Conservation (phyloP, 2,113 vertebrate species). For the Azemiops feae region DNA sequence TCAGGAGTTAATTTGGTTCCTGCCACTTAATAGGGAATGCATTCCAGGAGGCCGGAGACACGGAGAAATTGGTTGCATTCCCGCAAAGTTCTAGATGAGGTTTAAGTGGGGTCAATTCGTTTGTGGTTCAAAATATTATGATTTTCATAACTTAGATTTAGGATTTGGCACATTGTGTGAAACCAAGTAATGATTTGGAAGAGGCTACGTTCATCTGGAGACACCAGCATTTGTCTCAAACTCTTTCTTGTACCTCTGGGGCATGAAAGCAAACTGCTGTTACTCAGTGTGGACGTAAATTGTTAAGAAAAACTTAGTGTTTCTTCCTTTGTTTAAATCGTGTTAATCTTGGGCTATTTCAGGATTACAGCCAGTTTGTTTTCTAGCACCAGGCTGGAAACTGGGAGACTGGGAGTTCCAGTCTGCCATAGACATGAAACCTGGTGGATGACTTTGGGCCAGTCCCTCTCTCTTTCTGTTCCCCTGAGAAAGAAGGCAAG, state of each 20-base stretch:
- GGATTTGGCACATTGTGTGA: not conserved
- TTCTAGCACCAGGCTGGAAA: not conserved
- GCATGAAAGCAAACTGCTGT: not conserved
- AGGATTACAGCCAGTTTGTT: not conserved
- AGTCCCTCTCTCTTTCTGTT: not conserved
- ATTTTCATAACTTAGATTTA: not conserved
- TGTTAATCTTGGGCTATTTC: not conserved
- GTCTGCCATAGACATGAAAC: not conserved
- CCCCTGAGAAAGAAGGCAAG: not conserved
- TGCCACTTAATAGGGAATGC: not conserved
- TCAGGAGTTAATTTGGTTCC: not conserved
- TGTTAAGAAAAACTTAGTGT: not conserved
- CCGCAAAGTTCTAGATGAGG: not conserved
- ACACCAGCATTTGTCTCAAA: not conserved
- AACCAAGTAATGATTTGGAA: not conserved
- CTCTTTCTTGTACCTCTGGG: not conserved
- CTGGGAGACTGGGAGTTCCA: not conserved
- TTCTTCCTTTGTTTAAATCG: not conserved
- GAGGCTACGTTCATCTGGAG: not conserved
- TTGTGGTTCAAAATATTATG: not conserved
- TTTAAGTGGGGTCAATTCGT: not conserved
- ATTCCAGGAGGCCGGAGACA: not conserved
- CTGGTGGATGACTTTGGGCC: not conserved
- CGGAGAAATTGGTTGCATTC: not conserved
- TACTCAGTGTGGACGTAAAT: not conserved